Percentiles rank a stretch among this genome's conserved stretches.
Evolutionary conservation across 2,797 vertebrate genomes (phyloP).

Genomic region (Hemibagrus guttatus): DNA sequence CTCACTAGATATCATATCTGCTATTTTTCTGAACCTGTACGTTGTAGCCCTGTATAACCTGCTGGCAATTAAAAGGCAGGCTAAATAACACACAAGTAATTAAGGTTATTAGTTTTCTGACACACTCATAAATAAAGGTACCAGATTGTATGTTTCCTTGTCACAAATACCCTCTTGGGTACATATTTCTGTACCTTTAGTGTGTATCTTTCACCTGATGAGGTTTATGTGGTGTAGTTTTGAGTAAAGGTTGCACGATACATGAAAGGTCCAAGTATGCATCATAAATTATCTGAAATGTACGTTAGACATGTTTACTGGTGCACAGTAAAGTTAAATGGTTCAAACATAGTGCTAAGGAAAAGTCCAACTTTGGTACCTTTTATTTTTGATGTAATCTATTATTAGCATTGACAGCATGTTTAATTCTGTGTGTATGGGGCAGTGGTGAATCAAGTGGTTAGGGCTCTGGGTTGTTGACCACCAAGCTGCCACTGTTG

Average conservation of each 20-base stretch:
- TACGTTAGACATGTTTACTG: neutral
- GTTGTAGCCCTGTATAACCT: neutral
- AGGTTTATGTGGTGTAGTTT: neutral
- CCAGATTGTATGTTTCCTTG: neutral
- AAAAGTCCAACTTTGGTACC: neutral
- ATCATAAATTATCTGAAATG: too few species aligned
- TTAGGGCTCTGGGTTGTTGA: too few species aligned
- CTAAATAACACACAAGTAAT: neutral
- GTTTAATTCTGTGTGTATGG: neutral
- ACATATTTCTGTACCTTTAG: neutral
- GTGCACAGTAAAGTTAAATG: neutral
- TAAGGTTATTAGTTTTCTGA: neutral
- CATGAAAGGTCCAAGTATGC: neutral
- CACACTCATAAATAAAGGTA: neutral
- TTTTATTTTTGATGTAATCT: neutral
- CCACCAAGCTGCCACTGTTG: too few species aligned
- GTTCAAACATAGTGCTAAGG: neutral
- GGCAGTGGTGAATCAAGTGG: too few species aligned
- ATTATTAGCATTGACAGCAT: neutral
- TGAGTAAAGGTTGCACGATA: neutral
- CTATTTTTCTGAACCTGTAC: neutral
- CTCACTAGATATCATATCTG: neutral
- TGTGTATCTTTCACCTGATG: neutral
- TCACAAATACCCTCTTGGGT: neutral
- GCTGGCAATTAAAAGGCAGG: neutral